Percentiles rank a stretch among this genome's conserved stretches.
phyloP scores from a whole-genome alignment of 2,888 invertebrate genomes.

The Phortica magna region DNA sequence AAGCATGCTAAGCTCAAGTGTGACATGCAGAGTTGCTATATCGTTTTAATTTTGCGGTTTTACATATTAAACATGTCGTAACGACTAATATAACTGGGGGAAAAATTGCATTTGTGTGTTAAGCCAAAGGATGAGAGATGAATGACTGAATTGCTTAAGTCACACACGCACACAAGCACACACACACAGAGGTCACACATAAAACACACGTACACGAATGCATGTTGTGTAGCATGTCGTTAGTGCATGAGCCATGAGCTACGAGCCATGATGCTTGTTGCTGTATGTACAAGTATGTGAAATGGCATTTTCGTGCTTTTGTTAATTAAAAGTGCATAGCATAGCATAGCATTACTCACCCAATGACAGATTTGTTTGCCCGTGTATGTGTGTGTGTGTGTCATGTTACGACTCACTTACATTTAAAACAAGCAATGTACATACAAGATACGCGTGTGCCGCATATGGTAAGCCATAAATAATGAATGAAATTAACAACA shows the following conservation, averaged over 20 bases:
- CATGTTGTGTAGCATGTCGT: background rate
- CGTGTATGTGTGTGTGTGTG: constrained; percentile 33
- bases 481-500: constrained; percentile 75
- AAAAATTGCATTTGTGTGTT: background rate
- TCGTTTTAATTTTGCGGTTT: constrained; percentile 8
- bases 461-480: constrained; percentile 70
- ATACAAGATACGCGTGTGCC: constrained; percentile 4
- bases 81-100: background rate
- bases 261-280: constrained; percentile 44
- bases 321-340: constrained; percentile 65
- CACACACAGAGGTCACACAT: no score
- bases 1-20: constrained; percentile 39
- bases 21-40: background rate
- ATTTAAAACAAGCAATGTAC: constrained; percentile 11
- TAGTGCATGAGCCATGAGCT: background rate
- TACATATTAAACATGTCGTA: constrained; percentile 2
- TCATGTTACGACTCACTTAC: constrained; percentile 11
- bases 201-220: background rate
- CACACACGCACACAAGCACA: background rate
- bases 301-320: constrained; percentile 68
- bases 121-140: background rate
- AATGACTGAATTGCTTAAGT: background rate
- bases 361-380: background rate
- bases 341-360: background rate
- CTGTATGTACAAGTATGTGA: constrained; percentile 47